Percentiles rank a stretch among this genome's conserved stretches.
These are phyloP conservation scores for Pseudolaguvia tuberculata DNA, from an alignment of 2,113 vertebrate genomes.

Conservation along the genomic window DNA sequence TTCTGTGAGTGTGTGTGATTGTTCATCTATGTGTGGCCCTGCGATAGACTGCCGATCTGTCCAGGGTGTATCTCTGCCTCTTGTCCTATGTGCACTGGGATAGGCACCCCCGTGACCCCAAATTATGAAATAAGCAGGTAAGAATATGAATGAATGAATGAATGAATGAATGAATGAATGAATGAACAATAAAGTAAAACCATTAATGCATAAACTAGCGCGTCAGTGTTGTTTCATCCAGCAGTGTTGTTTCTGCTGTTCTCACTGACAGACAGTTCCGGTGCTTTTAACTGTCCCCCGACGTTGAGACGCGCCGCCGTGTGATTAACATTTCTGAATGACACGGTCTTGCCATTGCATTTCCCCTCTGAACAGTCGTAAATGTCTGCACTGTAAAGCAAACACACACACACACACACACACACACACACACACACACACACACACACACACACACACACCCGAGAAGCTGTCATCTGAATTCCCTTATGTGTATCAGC, in stretches of 20 bases:
- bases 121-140: too few relatives aligned
- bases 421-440: not conserved
- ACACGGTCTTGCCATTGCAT: slow-evolving; percentile 12
- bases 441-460: not conserved
- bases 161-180: too few relatives aligned
- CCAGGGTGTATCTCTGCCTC: too few relatives aligned
- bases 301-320: not conserved
- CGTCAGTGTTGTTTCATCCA: slow-evolving; percentile 2
- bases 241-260: not conserved
- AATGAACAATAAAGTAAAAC: too few relatives aligned
- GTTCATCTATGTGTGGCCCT: too few relatives aligned
- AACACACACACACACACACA: too few relatives aligned
- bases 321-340: slow-evolving; percentile 26
- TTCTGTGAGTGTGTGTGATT: not conserved
- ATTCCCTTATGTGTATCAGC: slow-evolving; percentile 23
- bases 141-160: too few relatives aligned
- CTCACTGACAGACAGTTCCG: slow-evolving; percentile 17
- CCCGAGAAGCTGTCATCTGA: slow-evolving; percentile 33
- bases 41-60: too few relatives aligned
- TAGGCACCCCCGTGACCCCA: too few relatives aligned
- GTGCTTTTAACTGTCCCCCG: slow-evolving; percentile 21
- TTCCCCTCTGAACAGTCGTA: slow-evolving; percentile 18
- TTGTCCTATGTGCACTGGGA: too few relatives aligned
- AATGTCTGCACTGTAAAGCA: slow-evolving; percentile 15
- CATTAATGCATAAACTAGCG: not conserved